Conservation (phyloP, 1,140 invertebrate genomes). For the roundworm (Caenorhabditis elegans) region WBcel235 BX284604.4:12654501-12655000, state of each 20-base stretch:
- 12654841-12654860: constrained; percentile 95
- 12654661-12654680: constrained; percentile 37
- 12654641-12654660: constrained; percentile 46
- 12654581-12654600: constrained; percentile 73
- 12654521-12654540: constrained; percentile 90
- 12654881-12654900: constrained; percentile 26
- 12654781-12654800: constrained; percentile 92
- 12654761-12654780: constrained; percentile 84
- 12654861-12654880: constrained; percentile 68
- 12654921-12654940: too few relatives aligned
- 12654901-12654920: background rate
- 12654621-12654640: constrained; percentile 3
- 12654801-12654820: constrained; percentile 91
- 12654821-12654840: constrained; percentile 73
- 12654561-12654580: constrained; percentile 96
- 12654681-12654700: constrained; percentile 80
- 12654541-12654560: constrained; percentile 97
- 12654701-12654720: constrained; percentile 79
- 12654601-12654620: background rate
- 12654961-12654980: too few relatives aligned
- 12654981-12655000: too few relatives aligned
- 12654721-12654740: too few relatives aligned
- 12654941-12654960: too few relatives aligned
- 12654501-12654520: constrained; percentile 71
- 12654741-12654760: too few relatives aligned